Evolutionary conservation across 1,140 invertebrate genomes (phyloP), one percentile per base, ranked within the genome.

Genomic region (Microvelia longipes): DNA sequence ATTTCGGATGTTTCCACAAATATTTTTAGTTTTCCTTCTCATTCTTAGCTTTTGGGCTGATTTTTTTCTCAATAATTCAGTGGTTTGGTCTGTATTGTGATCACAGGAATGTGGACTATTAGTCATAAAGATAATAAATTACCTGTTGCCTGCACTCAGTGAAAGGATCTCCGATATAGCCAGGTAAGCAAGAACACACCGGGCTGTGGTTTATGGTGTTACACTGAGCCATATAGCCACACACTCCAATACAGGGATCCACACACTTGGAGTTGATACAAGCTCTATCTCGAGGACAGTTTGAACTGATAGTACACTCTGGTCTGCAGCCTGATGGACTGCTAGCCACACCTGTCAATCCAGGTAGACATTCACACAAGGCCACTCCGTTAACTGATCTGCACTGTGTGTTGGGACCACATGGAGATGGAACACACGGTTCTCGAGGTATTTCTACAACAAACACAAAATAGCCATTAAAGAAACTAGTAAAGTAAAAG

Each of bases 241-340:
- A 87, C 2, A 83, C 81, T 63, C 83, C 83, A 0, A 79, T 77
- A 71, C 62, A 64, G 5, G 90, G 90, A 76, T 92, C 86, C 50
- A 83, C 81, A 75, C 91, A 92, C 81, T 89, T 89, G 75, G 90
- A 84, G 78, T 90, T 88, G 24, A 88, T 82, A 77, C 90, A 92
- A 0, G 88, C 87, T 75, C 86, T 83, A 71, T 84, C 84, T 27
- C 81, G 77, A 66, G 84, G 79, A 80, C 89, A 88, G 79, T 92
- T 89, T 15, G 87, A 85, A 77, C 87, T 90, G 1, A 88, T 83
- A 65, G 88, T 82, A 78, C 89, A 92, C 77, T 91, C 87, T 28
- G 89, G 85, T 72, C 87, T 81, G 75, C 90, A 92, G 70, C 83
- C 83, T 24, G 88, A 88, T 29, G 89, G 88, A 71, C 84, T 85